A percentile compares a stretch with the other conserved stretches of the same genome.
These are phyloP conservation scores for Drosophila gunungcola DNA, from an alignment of 1,140 invertebrate genomes.

Conservation along the genomic window DNA sequence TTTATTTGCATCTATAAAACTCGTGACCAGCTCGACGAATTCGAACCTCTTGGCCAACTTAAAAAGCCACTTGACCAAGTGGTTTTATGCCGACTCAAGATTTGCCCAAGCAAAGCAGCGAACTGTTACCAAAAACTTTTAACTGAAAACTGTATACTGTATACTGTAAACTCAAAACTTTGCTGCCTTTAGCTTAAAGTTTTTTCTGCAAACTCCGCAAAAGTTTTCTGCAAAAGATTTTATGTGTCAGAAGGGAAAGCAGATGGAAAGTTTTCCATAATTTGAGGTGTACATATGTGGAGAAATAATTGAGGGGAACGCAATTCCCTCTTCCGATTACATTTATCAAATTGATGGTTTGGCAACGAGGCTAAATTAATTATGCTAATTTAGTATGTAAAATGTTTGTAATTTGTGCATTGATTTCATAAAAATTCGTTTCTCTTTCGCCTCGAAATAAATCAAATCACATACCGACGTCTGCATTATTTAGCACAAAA, in stretches of 20 bases:
- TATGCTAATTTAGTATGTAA: constrained; percentile 75
- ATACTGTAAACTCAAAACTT: constrained; percentile 34
- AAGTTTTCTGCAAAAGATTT: constrained; percentile 53
- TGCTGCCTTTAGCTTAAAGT: constrained; percentile 5
- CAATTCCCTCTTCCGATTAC: constrained; percentile 37
- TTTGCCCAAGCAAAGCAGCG: constrained; percentile 9
- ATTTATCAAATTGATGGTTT: constrained; percentile 53
- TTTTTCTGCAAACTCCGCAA: constrained; percentile 1
- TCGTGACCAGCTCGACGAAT: constrained; percentile 18
- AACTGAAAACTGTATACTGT: constrained; percentile 13
- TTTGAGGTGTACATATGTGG: constrained; percentile 25
- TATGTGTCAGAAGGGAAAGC: constrained; percentile 17
- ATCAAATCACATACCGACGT: constrained; percentile 68
- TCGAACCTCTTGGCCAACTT: constrained; percentile 14
- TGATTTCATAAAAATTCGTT: constrained; percentile 69
- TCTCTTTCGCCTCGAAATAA: constrained; percentile 48
- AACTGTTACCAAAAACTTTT: constrained; percentile 43
- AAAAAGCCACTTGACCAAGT: constrained; percentile 33
- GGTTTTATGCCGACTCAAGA: constrained; percentile 39
- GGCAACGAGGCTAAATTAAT: constrained; percentile 64
- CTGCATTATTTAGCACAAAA: constrained; percentile 72
- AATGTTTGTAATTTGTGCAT: constrained; percentile 70
- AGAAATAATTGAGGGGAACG: neutral
- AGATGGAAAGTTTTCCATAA: constrained; percentile 28
- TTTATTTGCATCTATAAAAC: constrained; percentile 39